phyloP scores from a whole-genome alignment of 92 coral and sea anemone species.

The Plumapathes pennacea region DNA sequence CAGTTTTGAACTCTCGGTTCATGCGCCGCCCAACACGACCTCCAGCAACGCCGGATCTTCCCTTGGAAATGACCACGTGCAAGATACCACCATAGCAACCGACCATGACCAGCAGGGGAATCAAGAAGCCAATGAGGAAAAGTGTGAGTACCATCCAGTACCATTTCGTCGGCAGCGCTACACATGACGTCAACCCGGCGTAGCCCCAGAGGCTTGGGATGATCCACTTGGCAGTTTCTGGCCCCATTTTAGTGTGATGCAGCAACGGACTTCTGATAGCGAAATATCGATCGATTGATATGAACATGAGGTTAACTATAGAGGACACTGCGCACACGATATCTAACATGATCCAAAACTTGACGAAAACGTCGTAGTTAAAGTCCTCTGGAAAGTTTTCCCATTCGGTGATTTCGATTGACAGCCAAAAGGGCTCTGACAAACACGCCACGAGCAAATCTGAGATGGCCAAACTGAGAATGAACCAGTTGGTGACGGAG shows the following conservation, averaged over 20 bases:
- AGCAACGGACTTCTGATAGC: conserved; percentile 86
- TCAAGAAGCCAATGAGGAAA: conserved; percentile 68
- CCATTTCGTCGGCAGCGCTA: conserved; percentile 38
- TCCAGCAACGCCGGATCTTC: conserved; percentile 61
- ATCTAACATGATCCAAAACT: conserved; percentile 75
- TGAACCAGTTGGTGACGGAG: conserved; percentile 91
- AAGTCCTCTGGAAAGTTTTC: conserved; percentile 54
- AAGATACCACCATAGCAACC: conserved; percentile 82
- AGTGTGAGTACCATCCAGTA: conserved; percentile 63
- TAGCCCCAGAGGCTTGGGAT: conserved; percentile 78
- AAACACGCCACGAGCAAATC: conserved; percentile 89
- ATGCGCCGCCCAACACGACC: conserved; percentile 83
- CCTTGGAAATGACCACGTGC: conserved; percentile 69
- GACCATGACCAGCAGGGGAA: conserved; percentile 80
- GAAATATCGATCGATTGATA: conserved; percentile 92
- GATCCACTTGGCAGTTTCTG: conserved; percentile 71
- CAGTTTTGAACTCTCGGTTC: conserved; percentile 90
- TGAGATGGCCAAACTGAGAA: conserved; percentile 85
- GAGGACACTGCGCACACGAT: conserved; percentile 87
- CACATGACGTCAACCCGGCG: conserved; percentile 64
- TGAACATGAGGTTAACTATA: conserved; percentile 85
- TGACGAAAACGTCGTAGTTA: conserved; percentile 41
- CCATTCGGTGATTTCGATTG: conserved; percentile 83
- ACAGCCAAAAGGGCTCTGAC: conserved; percentile 96
- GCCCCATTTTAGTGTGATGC: conserved; percentile 95